Evolutionary conservation across 2,113 vertebrate genomes (phyloP).

Genomic region (Dicentrarchus labrax): DNA sequence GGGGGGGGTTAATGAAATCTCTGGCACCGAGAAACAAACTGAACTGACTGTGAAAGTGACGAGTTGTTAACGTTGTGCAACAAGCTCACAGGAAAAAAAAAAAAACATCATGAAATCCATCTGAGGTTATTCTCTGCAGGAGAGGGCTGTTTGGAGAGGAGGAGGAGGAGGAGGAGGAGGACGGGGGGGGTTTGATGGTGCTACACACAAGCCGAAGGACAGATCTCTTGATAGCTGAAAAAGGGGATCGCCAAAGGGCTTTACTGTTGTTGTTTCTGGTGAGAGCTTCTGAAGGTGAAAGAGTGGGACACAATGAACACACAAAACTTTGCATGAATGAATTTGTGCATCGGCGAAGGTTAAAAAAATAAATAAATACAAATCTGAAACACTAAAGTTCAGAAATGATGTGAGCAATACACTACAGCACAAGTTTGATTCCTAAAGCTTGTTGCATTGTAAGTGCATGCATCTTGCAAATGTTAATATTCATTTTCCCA

Average conservation of each 20-base stretch:
- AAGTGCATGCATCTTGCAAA: too few species aligned
- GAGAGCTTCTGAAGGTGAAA: background rate
- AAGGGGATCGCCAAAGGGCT: background rate
- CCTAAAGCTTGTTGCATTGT: too few species aligned
- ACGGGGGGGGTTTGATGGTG: background rate
- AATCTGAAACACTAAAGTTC: background rate
- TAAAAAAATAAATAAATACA: background rate
- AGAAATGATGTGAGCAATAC: background rate
- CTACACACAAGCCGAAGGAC: background rate
- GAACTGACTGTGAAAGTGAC: background rate
- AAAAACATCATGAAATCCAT: background rate
- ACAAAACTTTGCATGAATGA: background rate
- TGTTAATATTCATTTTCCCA: too few species aligned
- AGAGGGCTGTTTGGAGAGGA: background rate
- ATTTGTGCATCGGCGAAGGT: background rate
- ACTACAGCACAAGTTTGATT: background rate
- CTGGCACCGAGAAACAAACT: background rate
- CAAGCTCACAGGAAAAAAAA: background rate
- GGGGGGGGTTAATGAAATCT: background rate
- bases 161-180: too few species aligned
- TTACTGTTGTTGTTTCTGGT: background rate
- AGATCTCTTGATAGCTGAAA: background rate
- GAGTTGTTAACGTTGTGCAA: slow-evolving; percentile 16
- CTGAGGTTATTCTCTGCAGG: slow-evolving; percentile 17
- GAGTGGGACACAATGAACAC: background rate